Percentiles rank a stretch among this genome's conserved stretches.
These are phyloP conservation scores for Smittia aterrima DNA, from an alignment of 2,888 invertebrate species.

Conservation along the genomic window DNA sequence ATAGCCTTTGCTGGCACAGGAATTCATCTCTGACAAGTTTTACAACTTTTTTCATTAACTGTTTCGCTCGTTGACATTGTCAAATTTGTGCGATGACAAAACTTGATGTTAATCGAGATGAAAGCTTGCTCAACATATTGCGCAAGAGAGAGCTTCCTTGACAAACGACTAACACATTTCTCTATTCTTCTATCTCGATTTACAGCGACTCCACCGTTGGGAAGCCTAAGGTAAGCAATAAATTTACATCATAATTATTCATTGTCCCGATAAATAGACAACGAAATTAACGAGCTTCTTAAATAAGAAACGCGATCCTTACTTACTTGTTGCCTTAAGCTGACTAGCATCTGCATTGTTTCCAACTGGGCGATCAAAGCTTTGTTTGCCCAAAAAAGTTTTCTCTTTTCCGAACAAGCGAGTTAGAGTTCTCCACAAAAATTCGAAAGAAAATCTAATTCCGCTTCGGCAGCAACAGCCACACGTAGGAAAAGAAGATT, in stretches of 20 bases:
- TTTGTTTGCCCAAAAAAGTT: no score
- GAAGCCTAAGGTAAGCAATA: constrained; percentile 71
- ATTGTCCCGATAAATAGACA: constrained; percentile 15
- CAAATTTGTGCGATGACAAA: background rate
- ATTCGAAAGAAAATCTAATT: no score
- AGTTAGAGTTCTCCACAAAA: no score
- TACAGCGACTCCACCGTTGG: constrained; percentile 79
- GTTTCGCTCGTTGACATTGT: background rate
- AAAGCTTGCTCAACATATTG: background rate
- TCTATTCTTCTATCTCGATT: background rate
- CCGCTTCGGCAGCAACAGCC: no score
- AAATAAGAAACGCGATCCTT: background rate
- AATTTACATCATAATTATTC: constrained; percentile 40
- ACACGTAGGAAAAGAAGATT: no score
- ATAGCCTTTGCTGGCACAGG: no score
- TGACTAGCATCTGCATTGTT: no score
- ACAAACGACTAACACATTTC: background rate
- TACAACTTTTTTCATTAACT: no score
- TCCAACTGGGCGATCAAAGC: no score
- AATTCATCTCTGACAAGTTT: no score
- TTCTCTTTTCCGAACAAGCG: no score
- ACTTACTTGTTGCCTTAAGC: background rate
- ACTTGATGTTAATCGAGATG: background rate
- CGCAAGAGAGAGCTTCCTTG: background rate
- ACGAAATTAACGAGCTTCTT: constrained; percentile 15